Percentiles rank a stretch among this genome's conserved stretches.
Conservation (phyloP, 2,888 invertebrate species). For the Blastobasis adustella region DNA sequence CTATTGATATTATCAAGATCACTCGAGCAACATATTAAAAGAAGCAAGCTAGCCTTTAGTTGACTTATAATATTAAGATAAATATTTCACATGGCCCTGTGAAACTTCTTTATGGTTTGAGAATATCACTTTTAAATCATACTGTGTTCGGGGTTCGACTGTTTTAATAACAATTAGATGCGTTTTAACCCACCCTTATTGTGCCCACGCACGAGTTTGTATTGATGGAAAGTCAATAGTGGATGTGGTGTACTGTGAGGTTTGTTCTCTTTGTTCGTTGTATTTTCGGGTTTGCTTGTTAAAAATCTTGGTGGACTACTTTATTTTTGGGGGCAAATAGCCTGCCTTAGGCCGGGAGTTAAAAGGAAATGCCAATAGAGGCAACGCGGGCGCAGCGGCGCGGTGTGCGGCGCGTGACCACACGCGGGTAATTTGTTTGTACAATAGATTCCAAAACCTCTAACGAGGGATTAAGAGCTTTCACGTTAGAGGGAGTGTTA, state of each 20-base stretch:
- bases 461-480: conserved; percentile 18
- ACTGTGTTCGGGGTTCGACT: conserved; percentile 51
- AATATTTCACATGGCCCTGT: conserved; percentile 71
- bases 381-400: conserved; percentile 11
- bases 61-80: conserved; percentile 75
- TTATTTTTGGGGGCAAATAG: conserved; percentile 52
- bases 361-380: conserved; percentile 49
- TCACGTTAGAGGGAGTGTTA: conserved; percentile 15
- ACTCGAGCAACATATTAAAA: conserved; percentile 10
- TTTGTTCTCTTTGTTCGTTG: conserved; percentile 37
- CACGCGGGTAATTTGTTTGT: conserved; percentile 20
- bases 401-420: conserved; percentile 17
- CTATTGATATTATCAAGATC: conserved; percentile 11
- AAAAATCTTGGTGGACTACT: conserved; percentile 62
- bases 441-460: conserved; percentile 9
- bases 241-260: conserved; percentile 20
- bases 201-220: conserved; percentile 46
- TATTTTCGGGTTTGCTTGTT: conserved; percentile 59
- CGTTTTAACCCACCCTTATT: conserved; percentile 62
- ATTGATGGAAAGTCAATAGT: conserved; percentile 53
- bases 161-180: conserved; percentile 73
- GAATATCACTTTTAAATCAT: conserved; percentile 72
- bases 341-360: conserved; percentile 38
- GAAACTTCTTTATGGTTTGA: conserved; percentile 72
- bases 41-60: conserved; percentile 39